Base-by-base conservation (phyloP, 2,888 invertebrate genomes). In the Phengaris arion region DNA sequence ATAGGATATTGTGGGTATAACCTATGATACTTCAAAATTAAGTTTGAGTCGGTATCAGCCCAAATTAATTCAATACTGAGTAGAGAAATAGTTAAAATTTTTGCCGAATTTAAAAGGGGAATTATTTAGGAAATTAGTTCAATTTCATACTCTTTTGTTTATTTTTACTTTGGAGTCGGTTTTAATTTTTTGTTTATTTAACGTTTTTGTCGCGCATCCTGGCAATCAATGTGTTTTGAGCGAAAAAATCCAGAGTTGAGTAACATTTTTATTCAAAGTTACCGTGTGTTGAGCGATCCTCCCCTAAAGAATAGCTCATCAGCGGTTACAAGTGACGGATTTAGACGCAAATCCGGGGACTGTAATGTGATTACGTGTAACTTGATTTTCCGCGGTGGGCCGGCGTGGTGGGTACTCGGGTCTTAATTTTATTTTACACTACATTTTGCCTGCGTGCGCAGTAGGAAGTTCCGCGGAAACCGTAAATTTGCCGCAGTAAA, bases 261-360 rank as follows among this genome's bases (percentile, higher is more conserved):
- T 12, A 64, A 64, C 64, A 64, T 64, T 64, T 35, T 64, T 45
- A 64, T 64, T 64, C 64, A 64, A 45, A 64, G 64, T 12, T 45
- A 35, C 35, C 64, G 35, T 45, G 13, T 35, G 82, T 82, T 80
- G 35, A 35, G 35, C 35, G 35, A 80, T 79, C 78, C 79, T 78
- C 81, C 79, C 79, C 78, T 83, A 86, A 87, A 90, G 89, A 91
- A 91, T 90, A 85, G 88, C 86, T 91, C 88, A 88, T 91, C 89
- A 90, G 83, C 80, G 82, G 82, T 79, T 81, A 82, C 85, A 84
- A 84, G 84, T 83, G 84, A 82, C 83, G 84, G 85, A 81, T 84
- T 84, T 78, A 82, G 81, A 80, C 80, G 79, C 80, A 81, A 80
- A 81, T 82, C 80, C 80, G 77, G 82, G 84, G 85, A 85, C 81